Evolutionary conservation across 2,113 vertebrate species (phyloP), one percentile per base, ranked within the genome.

Genomic region (Aepyceros melampus): DNA sequence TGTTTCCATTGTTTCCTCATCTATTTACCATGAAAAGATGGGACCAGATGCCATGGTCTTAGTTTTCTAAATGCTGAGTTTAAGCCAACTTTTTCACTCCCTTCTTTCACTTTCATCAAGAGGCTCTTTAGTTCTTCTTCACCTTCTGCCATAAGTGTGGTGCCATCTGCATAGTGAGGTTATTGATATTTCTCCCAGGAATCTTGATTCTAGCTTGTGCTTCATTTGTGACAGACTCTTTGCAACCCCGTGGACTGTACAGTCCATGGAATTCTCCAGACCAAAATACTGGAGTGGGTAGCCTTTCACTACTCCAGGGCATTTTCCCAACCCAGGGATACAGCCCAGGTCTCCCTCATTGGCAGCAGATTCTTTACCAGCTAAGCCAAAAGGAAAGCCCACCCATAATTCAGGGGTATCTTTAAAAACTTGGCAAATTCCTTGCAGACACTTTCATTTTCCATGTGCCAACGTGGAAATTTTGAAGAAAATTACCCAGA

Each of bases 201-300:
- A n/a, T 67, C 16, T 67, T 67, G 33, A n/a, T 67, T 9, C 16
- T 0, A 67, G 8, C 4, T 67, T 67, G 64, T 19, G 64, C 64
- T 67, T n/a, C 64, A 19, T 36, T 10, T 67, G 8, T 0, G 0
- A 19, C 33, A 67, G 8, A n/a, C 8, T 67, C 16, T 67, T 36
- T n/a, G 33, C 0, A 0, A 67, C 8, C 33, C 64, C 16, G 5
- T n/a, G 16, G 8, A 19, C 33, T 67, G 8, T n/a, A n/a, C 7
- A 67, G 33, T 67, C 33, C 33, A 67, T n/a, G 16, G 33, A n/a
- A 9, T n/a, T 67, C 62, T n/a, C 33, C 62, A 67, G 33, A 15
- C 33, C 62, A 67, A 7, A 67, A 67, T 67, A 67, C 33, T 67
- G 33, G 16, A 67, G 16, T 67, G 15, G 33, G 64, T 67, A 67